Evolutionary conservation across 2,888 invertebrate genomes (phyloP).

Genomic region (Pseudeuparius sepicola): DNA sequence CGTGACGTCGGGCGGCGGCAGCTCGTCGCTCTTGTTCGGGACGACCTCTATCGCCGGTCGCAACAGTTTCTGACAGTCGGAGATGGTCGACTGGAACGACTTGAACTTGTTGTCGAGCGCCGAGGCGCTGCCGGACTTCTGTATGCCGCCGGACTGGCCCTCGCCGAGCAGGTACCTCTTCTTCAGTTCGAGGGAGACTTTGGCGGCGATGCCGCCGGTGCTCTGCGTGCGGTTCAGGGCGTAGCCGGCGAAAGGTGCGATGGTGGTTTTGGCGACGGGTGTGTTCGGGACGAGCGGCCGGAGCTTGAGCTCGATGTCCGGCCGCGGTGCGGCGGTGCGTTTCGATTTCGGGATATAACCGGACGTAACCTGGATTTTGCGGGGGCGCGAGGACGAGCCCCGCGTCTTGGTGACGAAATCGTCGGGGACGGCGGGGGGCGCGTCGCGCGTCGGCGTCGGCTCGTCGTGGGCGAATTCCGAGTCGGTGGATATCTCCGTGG

Average conservation of each 20-base stretch:
- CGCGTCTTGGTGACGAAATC: conserved; percentile 50
- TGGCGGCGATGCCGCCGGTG: conserved; percentile 79
- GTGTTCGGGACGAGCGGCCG: conserved; percentile 36
- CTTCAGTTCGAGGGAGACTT: conserved; percentile 77
- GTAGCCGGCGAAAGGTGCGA: conserved; percentile 56
- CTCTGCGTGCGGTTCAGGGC: conserved; percentile 73
- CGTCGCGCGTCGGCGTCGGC: conserved; percentile 55
- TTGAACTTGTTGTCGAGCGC: conserved; percentile 76
- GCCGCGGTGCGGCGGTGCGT: conserved; percentile 26
- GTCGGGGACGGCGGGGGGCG: conserved; percentile 67
- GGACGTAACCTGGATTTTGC: conserved; percentile 30
- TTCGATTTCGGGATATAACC: conserved; percentile 40
- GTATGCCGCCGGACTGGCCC: conserved; percentile 55
- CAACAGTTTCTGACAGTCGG: conserved; percentile 78
- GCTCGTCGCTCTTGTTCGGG: conserved; percentile 38
- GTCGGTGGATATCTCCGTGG: conserved; percentile 86
- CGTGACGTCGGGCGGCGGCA: conserved; percentile 21
- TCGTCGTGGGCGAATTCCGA: conserved; percentile 85
- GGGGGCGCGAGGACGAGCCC: conserved; percentile 31
- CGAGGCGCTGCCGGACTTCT: conserved; percentile 75
- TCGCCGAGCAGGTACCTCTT: conserved; percentile 74
- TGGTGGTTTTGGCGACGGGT: conserved; percentile 28
- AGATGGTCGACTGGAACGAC: conserved; percentile 75
- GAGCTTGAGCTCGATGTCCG: conserved; percentile 37
- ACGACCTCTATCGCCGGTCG: conserved; percentile 63